phyloP scores from a whole-genome alignment of 1,140 invertebrate species.

The Harlomillsia oculata region DNA sequence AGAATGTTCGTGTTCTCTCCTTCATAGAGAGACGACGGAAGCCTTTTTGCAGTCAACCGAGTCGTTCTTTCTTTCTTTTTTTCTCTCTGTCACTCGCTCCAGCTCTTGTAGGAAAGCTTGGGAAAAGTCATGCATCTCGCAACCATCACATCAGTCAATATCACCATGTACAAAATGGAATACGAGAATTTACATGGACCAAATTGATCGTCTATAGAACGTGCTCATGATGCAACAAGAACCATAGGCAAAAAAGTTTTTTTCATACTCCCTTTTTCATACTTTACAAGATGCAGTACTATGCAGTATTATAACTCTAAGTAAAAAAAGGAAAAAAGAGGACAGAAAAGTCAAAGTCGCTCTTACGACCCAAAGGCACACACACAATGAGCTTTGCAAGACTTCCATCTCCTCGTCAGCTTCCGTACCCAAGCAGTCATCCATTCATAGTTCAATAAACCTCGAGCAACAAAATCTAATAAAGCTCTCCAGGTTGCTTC shows the following conservation, averaged over 20 bases:
- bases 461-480: constrained; percentile 13
- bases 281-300: no score
- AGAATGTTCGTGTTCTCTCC: no score
- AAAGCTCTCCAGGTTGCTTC: constrained; percentile 1
- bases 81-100: not conserved
- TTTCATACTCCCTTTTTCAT: no score
- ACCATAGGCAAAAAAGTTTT: not conserved
- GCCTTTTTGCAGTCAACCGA: constrained; percentile 15
- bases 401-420: no score
- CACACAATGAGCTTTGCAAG: no score
- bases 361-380: no score
- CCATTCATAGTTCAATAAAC: constrained; percentile 14
- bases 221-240: not conserved
- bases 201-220: not conserved
- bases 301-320: no score
- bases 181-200: not conserved
- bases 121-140: no score
- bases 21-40: constrained; percentile 4
- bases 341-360: no score
- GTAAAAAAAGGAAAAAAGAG: no score
- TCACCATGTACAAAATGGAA: constrained; percentile 6
- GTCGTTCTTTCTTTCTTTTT: not conserved
- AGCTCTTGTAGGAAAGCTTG: no score
- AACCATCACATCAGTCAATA: constrained; percentile 19
- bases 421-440: no score